Evolutionary conservation across 2,113 vertebrate genomes (phyloP), one percentile per base, ranked within the genome.

Genomic region (Cephalopterus ornatus): DNA sequence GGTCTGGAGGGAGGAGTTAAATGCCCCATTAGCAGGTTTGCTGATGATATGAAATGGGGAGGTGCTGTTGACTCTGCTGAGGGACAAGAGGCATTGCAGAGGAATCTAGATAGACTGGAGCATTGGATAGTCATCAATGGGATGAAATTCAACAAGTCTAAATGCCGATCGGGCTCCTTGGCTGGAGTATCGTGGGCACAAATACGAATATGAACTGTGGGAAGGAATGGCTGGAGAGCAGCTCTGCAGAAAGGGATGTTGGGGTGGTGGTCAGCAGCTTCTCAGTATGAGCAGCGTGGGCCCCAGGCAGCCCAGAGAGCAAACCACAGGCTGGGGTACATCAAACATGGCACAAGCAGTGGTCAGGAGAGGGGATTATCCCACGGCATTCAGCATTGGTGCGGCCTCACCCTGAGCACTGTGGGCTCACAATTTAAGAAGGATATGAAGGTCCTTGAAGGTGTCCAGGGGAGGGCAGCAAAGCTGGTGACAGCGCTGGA

Each of bases 291-390:
- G 37, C 56, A 21, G 24, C 0, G 4, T 32, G 56, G 26, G 46
- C 26, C 39, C 39, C 21, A 5, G 39, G 67, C 46, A 44, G 56
- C 46, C 67, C 46, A 30, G 21, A 32, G 63, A 30, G 32, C 37
- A 62, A 62, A 62, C 20, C 80, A 21, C 4, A 5, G 10, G 37
- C 55, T 30, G 32, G 20, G 46, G 16, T 11, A 7, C 37, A 42
- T 18, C 0, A 0, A 59, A 73, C 73, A 14, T 0, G 0, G 62
- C 35, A 30, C 3, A 28, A 3, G 4, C 67, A 56, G 19, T 37
- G 24, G 44, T 2, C 53, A 61, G 73, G 46, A 19, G 27, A 46
- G 33, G 22, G 21, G 22, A 59, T 37, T 22, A 2, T 35, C 53
- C 68, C 33, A 5, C 37, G 61, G 44, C 53, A 10, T 7, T 26